A percentile compares a stretch with the other conserved stretches of the same genome.
These are phyloP conservation scores for Drosophila nigricruria DNA, from an alignment of 2,888 invertebrate species.

Conservation along the genomic window DNA sequence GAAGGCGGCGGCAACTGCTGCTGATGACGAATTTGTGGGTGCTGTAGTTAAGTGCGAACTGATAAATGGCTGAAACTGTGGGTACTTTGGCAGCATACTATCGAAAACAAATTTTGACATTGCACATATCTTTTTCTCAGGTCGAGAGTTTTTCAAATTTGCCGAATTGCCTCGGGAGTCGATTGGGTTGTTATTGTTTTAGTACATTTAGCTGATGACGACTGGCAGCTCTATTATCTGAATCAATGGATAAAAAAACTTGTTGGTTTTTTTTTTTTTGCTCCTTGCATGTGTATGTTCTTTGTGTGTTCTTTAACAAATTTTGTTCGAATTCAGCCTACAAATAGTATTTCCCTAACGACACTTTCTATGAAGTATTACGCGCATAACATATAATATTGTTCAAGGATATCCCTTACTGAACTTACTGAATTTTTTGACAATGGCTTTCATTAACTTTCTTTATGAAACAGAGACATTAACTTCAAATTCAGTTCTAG, in stretches of 20 bases:
- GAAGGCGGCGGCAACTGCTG: conserved; percentile 89
- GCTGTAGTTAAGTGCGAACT: conserved; percentile 86
- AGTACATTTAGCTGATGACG: conserved; percentile 19
- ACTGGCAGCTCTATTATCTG: conserved; percentile 26
- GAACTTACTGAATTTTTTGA: not conserved
- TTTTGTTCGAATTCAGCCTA: conserved; percentile 67
- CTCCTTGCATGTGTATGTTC: not conserved
- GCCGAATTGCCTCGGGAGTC: conserved; percentile 54
- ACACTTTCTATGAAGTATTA: not conserved
- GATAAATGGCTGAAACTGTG: conserved; percentile 88
- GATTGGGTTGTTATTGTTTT: conserved; percentile 35
- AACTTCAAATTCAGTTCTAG: not conserved
- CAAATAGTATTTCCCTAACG: not conserved
- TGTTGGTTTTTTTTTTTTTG: not conserved
- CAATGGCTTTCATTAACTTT: not conserved
- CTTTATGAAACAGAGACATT: not conserved
- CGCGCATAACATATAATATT: not conserved
- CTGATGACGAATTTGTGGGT: conserved; percentile 88
- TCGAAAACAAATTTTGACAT: conserved; percentile 99
- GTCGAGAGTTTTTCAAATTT: conserved; percentile 55
- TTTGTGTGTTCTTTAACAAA: conserved; percentile 63
- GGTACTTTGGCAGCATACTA: conserved; percentile 99
- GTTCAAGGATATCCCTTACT: not conserved
- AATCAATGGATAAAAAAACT: conserved; percentile 20
- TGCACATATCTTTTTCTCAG: conserved; percentile 87